These are phyloP conservation scores for Nothocercus julius DNA, from an alignment of 2,113 vertebrate genomes.

Conservation along the genomic window DNA sequence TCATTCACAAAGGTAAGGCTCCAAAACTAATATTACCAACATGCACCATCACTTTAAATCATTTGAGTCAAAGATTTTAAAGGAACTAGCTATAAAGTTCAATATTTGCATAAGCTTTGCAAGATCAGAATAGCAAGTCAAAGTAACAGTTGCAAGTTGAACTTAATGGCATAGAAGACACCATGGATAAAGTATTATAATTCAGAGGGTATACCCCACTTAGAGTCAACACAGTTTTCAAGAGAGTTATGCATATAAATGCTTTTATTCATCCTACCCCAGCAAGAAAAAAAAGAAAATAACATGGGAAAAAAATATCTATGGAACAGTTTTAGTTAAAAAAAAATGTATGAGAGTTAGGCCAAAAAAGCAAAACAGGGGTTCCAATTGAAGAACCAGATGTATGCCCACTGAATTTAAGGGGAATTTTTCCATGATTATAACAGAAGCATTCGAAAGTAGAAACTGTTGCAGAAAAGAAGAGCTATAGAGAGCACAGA, in stretches of 20 bases:
- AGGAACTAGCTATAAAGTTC: not conserved
- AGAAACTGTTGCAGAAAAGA: not conserved
- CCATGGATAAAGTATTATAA: not conserved
- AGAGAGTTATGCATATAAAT: not conserved
- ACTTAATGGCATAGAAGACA: not conserved
- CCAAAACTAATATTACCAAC: not conserved
- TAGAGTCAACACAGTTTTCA: not conserved
- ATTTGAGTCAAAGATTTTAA: not conserved
- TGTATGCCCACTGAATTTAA: not conserved
- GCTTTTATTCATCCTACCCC: not conserved
- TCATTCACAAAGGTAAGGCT: not conserved
- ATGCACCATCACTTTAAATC: not conserved
- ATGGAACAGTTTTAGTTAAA: not conserved
- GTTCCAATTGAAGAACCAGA: not conserved
- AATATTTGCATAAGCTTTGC: conserved; percentile 13
- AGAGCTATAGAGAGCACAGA: not conserved
- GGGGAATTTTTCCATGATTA: not conserved
- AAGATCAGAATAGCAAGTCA: not conserved
- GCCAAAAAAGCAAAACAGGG: not conserved
- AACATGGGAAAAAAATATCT: not conserved
- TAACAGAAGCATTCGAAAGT: not conserved
- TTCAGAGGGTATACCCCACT: not conserved
- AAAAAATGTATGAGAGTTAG: not conserved
- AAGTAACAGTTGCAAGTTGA: not conserved
- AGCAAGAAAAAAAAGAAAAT: not conserved